phyloP scores from a whole-genome alignment of 2,797 vertebrate genomes.

The Luscinia megarhynchos region DNA sequence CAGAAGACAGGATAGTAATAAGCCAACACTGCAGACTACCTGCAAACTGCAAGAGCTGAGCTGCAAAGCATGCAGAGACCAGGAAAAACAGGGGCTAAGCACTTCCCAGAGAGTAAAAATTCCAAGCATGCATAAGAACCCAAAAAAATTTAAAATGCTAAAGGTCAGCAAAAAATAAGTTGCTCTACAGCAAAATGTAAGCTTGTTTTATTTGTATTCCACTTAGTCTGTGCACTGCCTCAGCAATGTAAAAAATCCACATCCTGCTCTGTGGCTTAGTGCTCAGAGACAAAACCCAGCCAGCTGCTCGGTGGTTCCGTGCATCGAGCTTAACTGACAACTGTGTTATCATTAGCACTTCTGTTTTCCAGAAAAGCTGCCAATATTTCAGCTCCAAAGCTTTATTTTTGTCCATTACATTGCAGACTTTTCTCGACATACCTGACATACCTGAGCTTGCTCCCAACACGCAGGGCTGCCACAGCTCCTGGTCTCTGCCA shows the following conservation, averaged over 20 bases:
- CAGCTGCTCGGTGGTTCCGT: slow-evolving; percentile 54
- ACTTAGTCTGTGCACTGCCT: background rate
- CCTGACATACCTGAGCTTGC: background rate
- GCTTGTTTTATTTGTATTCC: slow-evolving; percentile 27
- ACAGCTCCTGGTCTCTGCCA: background rate
- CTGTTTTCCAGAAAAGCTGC: slow-evolving; percentile 37
- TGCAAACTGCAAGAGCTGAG: background rate
- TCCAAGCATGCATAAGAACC: background rate
- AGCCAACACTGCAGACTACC: background rate
- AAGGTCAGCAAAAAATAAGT: slow-evolving; percentile 37
- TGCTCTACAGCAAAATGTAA: slow-evolving; percentile 5
- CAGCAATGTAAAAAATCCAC: slow-evolving; percentile 50
- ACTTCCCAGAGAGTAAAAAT: slow-evolving; percentile 27
- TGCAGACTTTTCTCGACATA: background rate
- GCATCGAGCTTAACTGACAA: slow-evolving; percentile 1
- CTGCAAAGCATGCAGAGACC: background rate
- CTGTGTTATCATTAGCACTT: slow-evolving; percentile 36
- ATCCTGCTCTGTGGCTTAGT: slow-evolving; percentile 50
- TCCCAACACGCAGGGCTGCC: background rate
- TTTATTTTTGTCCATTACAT: background rate
- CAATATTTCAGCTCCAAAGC: slow-evolving; percentile 1
- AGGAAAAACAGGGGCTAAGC: background rate
- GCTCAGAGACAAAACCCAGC: slow-evolving; percentile 23
- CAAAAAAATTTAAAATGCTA: background rate
- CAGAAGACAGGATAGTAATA: background rate